phyloP scores from a whole-genome alignment of 2,888 invertebrate species.

The Epiblema foenella region DNA sequence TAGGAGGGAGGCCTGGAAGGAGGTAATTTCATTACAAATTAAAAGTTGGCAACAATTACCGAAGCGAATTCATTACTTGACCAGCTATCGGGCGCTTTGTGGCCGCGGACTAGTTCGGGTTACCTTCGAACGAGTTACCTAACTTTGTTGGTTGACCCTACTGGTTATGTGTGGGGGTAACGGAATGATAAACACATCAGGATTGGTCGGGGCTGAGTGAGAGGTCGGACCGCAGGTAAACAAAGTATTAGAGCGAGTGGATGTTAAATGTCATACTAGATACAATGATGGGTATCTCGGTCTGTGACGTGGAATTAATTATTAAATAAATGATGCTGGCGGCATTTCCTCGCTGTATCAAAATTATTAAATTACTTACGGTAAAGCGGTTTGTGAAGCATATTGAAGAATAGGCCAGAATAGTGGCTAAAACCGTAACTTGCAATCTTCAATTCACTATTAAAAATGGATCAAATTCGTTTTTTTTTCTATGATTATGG shows the following conservation, averaged over 20 bases:
- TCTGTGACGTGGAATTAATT: background rate
- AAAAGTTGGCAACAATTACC: constrained; percentile 37
- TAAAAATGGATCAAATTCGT: no score
- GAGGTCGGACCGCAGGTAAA: background rate
- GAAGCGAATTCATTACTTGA: constrained; percentile 12
- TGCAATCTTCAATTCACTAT: no score
- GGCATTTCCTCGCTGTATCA: no score
- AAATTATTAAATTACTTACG: background rate
- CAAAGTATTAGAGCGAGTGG: background rate
- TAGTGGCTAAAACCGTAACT: background rate
- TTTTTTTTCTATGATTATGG: no score
- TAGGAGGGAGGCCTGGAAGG: background rate
- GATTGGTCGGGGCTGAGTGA: background rate
- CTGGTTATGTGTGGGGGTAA: background rate
- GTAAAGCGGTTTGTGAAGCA: background rate
- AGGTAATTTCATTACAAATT: constrained; percentile 37
- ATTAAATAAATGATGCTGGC: no score
- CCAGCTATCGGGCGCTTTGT: constrained; percentile 2
- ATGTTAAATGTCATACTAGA: background rate
- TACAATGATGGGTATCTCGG: background rate
- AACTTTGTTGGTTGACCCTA: constrained; percentile 6
- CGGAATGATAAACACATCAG: background rate
- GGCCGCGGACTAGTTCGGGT: background rate
- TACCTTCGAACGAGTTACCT: background rate
- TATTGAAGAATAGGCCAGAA: background rate